These are phyloP conservation scores for Botia kubotai DNA, from an alignment of 2,797 vertebrate genomes.

Conservation along the genomic window DNA sequence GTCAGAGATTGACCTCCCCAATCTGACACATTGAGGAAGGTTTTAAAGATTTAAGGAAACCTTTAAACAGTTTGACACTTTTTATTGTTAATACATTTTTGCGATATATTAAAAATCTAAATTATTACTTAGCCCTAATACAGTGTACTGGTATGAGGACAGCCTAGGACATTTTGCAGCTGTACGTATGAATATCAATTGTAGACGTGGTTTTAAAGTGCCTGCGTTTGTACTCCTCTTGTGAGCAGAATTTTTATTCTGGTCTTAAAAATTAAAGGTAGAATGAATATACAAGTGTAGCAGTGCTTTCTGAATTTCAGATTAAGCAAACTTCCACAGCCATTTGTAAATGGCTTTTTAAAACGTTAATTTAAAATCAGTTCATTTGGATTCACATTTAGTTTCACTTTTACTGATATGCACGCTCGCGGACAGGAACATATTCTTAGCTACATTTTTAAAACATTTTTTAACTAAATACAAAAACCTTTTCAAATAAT, in stretches of 20 bases:
- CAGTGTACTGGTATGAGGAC: background rate
- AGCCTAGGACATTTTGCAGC: background rate
- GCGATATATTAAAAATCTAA: too few species aligned
- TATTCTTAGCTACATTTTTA: too few species aligned
- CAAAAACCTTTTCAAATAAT: background rate
- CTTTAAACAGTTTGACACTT: background rate
- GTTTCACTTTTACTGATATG: background rate
- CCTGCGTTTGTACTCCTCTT: conserved; percentile 21
- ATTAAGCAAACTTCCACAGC: background rate
- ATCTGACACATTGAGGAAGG: background rate
- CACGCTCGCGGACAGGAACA: too few species aligned
- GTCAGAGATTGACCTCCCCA: too few species aligned
- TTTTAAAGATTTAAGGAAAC: background rate
- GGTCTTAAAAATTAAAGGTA: conserved; percentile 3
- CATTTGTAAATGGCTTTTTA: conserved; percentile 10
- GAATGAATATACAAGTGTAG: conserved; percentile 7
- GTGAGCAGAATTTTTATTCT: background rate
- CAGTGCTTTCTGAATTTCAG: conserved; percentile 16
- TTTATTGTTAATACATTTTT: background rate
- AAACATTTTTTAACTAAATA: conserved; percentile 6
- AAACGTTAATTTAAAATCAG: background rate
- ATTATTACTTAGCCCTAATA: background rate
- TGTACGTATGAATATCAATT: conserved; percentile 32
- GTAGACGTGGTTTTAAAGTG: conserved; percentile 31
- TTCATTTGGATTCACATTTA: background rate